Conservation (phyloP, 2,113 vertebrate genomes). For the Pelusios castaneus region DNA sequence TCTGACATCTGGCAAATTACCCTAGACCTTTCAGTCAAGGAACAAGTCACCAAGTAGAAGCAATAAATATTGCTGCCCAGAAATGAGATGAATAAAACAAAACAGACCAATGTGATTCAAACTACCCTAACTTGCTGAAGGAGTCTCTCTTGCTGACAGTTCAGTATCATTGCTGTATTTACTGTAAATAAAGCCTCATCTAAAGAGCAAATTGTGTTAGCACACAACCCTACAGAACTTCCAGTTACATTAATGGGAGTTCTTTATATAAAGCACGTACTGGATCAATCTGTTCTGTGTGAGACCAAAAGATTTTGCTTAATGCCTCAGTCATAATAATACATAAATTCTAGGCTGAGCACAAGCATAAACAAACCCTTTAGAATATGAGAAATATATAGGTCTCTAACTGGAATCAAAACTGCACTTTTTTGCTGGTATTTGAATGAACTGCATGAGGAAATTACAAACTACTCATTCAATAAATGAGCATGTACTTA, state of each 20-base stretch:
- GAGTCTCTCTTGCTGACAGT: neutral
- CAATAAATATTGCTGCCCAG: conserved; percentile 9
- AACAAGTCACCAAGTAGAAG: conserved; percentile 15
- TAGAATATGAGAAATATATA: neutral
- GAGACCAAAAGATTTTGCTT: neutral
- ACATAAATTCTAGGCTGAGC: neutral
- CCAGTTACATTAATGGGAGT: neutral
- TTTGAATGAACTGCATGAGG: neutral
- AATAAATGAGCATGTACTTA: neutral
- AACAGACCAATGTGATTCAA: neutral
- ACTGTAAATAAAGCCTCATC: neutral
- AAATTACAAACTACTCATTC: neutral
- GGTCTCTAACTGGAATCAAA: neutral
- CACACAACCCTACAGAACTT: neutral
- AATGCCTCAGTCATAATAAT: neutral
- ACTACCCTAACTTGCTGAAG: neutral
- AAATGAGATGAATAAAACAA: conserved; percentile 1
- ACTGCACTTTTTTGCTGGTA: neutral
- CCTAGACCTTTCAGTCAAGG: neutral
- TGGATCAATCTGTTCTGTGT: neutral
- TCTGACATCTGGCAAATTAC: conserved; percentile 7
- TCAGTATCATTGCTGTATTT: neutral
- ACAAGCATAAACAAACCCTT: neutral
- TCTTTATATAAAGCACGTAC: neutral
- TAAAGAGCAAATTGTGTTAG: neutral